phyloP scores from a whole-genome alignment of 2,888 invertebrate genomes.

The Liodrosophila aerea region DNA sequence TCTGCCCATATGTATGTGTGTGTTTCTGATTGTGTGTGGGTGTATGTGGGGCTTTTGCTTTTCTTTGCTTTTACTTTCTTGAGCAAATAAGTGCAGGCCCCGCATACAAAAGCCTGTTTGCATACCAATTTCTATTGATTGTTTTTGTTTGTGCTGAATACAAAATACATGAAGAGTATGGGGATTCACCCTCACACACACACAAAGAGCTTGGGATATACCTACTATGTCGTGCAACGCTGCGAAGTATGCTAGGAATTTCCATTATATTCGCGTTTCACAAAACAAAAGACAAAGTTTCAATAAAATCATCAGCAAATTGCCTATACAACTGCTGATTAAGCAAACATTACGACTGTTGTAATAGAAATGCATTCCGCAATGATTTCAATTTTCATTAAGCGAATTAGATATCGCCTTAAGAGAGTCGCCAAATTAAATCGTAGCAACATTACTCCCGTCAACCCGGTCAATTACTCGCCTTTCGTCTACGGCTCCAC shows the following conservation, averaged over 20 bases:
- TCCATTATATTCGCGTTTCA: conserved; percentile 43
- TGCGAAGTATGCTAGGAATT: conserved; percentile 59
- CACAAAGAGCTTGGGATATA: background rate
- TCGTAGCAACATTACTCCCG: conserved; percentile 5
- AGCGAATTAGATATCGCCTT: conserved; percentile 20
- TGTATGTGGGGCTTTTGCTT: conserved; percentile 24
- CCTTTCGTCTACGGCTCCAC: background rate
- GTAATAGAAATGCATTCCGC: no score
- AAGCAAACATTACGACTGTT: conserved; percentile 1
- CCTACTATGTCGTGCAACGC: conserved; percentile 47
- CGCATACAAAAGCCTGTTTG: conserved; percentile 62
- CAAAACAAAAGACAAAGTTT: conserved; percentile 55
- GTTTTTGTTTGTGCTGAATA: conserved; percentile 60
- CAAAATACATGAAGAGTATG: conserved; percentile 2
- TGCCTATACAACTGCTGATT: conserved; percentile 37
- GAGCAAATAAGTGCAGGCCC: conserved; percentile 54
- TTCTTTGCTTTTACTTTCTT: conserved; percentile 64
- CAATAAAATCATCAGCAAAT: conserved; percentile 34
- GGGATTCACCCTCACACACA: no score
- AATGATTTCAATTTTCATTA: no score
- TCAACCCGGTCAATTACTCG: conserved; percentile 34
- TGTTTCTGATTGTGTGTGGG: conserved; percentile 1
- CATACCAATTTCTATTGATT: conserved; percentile 73
- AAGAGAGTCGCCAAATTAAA: conserved; percentile 14
- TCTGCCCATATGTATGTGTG: background rate